Base-by-base conservation (phyloP, 1,140 invertebrate genomes). In the Panulirus ornatus region DNA sequence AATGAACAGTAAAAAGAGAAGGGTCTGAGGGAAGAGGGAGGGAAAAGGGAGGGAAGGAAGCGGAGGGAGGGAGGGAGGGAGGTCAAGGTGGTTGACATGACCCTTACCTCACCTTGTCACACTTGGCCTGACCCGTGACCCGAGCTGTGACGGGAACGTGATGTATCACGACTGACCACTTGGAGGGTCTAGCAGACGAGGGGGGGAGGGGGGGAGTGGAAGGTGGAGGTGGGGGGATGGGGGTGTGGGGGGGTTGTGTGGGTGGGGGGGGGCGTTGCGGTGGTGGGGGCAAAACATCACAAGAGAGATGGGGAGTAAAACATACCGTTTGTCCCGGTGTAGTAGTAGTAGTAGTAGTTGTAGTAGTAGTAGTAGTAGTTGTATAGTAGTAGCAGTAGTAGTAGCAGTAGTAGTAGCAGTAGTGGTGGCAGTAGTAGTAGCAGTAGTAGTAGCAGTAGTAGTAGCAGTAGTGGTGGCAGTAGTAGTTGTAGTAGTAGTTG, bases 181-280 rank as follows among this genome's bases (percentile, higher is more conserved):
- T 58, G 51, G 22, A 22, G 9, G 22, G 51, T 11, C 22, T 11
- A 22, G 22, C 9, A 58, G 51, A 14, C 51, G 51, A 58, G 22
- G 51, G 9, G n/a, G n/a, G 51, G 22, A 58, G 51, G 19, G 19
- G 27, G 58, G 8, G 27, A 22, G 6, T 63, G 58, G 19, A 1
- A 63, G 58, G 58, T 58, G 51, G 11, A 22, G 11, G 51, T 58
- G 66, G 5, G 66, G 27, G 66, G 27, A 34, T n/a, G 3, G 14
- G 66, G 27, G 66, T 11, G 66, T n/a, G 66, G 27, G 66, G 27
- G 1, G 19, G 66, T 1, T n/a, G 66, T 70, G 66, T 9, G 14
- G 66, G n/a, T 70, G 66, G n/a, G n/a, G 5, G 66, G 66, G 14
- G 66, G 66, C n/a, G 66, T n/a, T 58, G 51, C 22, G 51, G 51